Base-by-base conservation (phyloP, 2,888 invertebrate species). In the Zele albiditarsus region DNA sequence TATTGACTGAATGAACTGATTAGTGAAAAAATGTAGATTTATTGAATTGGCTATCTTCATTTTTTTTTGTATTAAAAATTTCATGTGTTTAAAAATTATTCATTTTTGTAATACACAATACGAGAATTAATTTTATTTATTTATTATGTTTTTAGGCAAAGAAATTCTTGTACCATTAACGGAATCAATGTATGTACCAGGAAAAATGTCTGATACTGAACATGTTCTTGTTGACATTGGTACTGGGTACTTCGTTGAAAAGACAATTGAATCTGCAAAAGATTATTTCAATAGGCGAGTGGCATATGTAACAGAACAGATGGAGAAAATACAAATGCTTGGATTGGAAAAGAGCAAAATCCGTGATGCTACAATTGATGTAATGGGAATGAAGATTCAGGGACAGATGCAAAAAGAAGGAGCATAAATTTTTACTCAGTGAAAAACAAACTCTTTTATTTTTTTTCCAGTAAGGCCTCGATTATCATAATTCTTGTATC, bases 161-260 rank as follows among this genome's bases (percentile, higher is more conserved):
- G 93, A 95, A 74, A 95, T 98, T 80, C 91, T 99, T 25, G 98
- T 99, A 20, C 99, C 99, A 1, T 91, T 99, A 16, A 98, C 98
- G 16, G 96, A 97, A 83, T 98, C 98, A 91, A 97, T 99, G 95
- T 99, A 98, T 91, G 98, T 99, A 58, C 96, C 97, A 57, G 99
- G 98, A 2, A 93, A 93, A 83, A 91, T 99, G 75, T 92, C 93
- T 77, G 95, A 98, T 86, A 93, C 95, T 42, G 93, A 96, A 71
- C 95, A 95, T 88, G 97, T 98, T 71, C 92, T 98, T 38, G 95
- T 99, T 81, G 98, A 99, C 89, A 94, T 99, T 86, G 99, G 99
- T 69, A 98, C 99, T 70, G 98, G 98, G 79, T 99, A 99, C 89
- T 99, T 95, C 91, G 96, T 96, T 25, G 96, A 98, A 90, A 97